Percentiles rank a stretch among this genome's conserved stretches.
Evolutionary conservation across 2,888 invertebrate species (phyloP).

Genomic region (Hartigia nigra): DNA sequence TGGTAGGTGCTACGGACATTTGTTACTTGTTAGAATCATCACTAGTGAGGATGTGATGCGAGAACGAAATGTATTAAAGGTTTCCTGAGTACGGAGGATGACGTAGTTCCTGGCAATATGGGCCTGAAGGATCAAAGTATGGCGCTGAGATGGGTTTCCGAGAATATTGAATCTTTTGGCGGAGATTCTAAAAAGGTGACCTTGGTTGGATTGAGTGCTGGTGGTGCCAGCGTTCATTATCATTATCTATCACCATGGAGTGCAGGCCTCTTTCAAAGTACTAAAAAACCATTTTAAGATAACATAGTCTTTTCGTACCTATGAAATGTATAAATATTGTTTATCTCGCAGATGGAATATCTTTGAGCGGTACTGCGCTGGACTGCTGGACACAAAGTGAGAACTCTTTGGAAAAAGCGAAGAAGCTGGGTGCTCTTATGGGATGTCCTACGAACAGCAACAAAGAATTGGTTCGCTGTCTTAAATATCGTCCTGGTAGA

Average conservation of each 20-base stretch:
- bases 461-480: conserved; percentile 73
- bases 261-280: conserved; percentile 67
- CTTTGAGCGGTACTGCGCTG: conserved; percentile 78
- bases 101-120: conserved; percentile 76
- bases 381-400: conserved; percentile 65
- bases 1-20: conserved; percentile 64
- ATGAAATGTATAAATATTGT: neutral
- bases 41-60: neutral
- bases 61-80: conserved; percentile 64
- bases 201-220: conserved; percentile 78
- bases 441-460: conserved; percentile 72
- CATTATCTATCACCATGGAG: conserved; percentile 76
- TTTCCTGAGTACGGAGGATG: conserved; percentile 80
- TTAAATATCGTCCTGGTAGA: conserved; percentile 72
- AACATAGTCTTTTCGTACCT: neutral
- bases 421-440: conserved; percentile 70
- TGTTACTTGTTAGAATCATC: neutral
- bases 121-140: conserved; percentile 80
- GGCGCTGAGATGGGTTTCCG: conserved; percentile 77
- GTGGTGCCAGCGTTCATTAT: conserved; percentile 80
- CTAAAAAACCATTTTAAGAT: neutral
- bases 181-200: conserved; percentile 79
- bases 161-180: conserved; percentile 77
- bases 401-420: conserved; percentile 71
- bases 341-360: conserved; percentile 68